Percentiles rank a stretch among this genome's conserved stretches.
Evolutionary conservation across 2,888 invertebrate genomes (phyloP).

Genomic region (Esperia sulphurella): DNA sequence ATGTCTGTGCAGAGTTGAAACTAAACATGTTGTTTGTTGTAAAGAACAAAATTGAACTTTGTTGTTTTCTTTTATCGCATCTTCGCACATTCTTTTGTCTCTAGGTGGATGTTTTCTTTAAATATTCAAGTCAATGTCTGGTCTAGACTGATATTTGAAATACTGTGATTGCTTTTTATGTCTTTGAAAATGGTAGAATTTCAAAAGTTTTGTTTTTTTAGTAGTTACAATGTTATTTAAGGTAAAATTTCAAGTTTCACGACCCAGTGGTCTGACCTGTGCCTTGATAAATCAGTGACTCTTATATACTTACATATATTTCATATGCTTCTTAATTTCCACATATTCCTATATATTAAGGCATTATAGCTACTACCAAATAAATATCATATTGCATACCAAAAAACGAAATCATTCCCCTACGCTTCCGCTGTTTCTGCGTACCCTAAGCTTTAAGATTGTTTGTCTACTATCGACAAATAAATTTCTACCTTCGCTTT

Average conservation of each 20-base stretch:
- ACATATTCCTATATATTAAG: no score
- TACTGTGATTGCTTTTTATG: background rate
- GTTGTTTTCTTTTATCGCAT: background rate
- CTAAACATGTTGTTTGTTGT: background rate
- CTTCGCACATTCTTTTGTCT: background rate
- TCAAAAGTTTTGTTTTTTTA: no score
- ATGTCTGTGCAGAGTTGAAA: background rate
- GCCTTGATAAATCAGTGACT: no score
- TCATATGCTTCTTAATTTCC: no score
- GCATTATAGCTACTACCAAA: no score
- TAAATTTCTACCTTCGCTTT: conserved; percentile 17
- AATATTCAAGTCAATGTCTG: background rate
- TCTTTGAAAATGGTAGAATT: no score
- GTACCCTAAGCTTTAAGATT: conserved; percentile 5
- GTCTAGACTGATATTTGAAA: background rate
- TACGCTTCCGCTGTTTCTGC: conserved; percentile 15
- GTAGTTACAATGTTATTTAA: no score
- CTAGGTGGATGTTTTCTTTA: background rate
- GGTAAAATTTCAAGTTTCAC: no score
- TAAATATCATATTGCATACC: background rate
- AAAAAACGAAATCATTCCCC: conserved; percentile 6
- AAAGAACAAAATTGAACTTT: background rate
- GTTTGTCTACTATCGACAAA: conserved; percentile 18
- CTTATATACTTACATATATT: no score
- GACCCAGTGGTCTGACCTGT: no score